These are phyloP conservation scores for Lepidothrix coronata DNA, from an alignment of 2,113 vertebrate genomes.

Conservation along the genomic window DNA sequence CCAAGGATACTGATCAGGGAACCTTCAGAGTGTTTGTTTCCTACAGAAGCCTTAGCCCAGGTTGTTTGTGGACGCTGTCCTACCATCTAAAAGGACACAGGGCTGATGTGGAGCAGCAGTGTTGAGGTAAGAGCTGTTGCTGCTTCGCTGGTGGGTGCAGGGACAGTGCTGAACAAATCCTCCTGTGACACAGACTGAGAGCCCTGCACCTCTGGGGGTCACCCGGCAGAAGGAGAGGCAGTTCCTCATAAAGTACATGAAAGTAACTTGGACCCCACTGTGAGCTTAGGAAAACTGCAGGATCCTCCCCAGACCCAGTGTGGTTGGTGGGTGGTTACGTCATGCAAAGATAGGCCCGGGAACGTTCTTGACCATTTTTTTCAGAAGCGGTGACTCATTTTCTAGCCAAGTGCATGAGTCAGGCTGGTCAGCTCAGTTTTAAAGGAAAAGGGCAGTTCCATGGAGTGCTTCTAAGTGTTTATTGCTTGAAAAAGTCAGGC, in stretches of 20 bases:
- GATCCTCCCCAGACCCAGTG: background rate
- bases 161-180: background rate
- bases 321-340: background rate
- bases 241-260: accelerated
- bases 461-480: background rate
- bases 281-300: accelerated
- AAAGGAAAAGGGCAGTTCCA: background rate
- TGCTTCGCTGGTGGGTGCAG: background rate
- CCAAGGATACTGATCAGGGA: background rate
- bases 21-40: background rate
- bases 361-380: background rate
- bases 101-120: background rate
- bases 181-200: background rate
- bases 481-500: background rate
- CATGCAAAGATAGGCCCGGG: accelerated
- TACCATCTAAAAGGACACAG: accelerated
- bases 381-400: background rate
- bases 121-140: background rate
- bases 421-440: background rate
- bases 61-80: background rate
- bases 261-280: background rate
- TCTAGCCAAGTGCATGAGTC: background rate
- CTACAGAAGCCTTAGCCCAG: background rate
- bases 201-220: background rate
- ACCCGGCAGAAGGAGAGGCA: background rate